Percentiles rank a stretch among this genome's conserved stretches.
phyloP scores from a whole-genome alignment of 1,140 invertebrate species.

The Galleria mellonella region DNA sequence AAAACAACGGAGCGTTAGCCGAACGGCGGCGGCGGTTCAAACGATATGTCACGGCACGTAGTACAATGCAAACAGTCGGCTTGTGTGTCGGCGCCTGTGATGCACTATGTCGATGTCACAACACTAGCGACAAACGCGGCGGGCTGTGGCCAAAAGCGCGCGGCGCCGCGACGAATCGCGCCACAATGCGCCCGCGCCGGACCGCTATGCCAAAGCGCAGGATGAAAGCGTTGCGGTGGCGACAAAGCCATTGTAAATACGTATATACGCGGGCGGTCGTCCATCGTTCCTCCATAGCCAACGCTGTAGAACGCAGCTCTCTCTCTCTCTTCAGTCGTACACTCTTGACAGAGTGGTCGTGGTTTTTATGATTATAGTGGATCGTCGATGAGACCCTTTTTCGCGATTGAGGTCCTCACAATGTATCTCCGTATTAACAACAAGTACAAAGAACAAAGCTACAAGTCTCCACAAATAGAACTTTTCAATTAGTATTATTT shows the following conservation, averaged over 20 bases:
- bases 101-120: slow-evolving; percentile 44
- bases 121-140: slow-evolving; percentile 27
- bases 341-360: no score
- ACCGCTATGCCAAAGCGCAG: slow-evolving; percentile 17
- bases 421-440: no score
- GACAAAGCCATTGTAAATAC: slow-evolving; percentile 49
- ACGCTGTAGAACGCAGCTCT: no score
- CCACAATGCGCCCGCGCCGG: slow-evolving; percentile 30
- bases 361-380: no score
- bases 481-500: no score
- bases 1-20: slow-evolving; percentile 35
- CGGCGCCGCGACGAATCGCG: slow-evolving; percentile 57
- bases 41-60: slow-evolving; percentile 66
- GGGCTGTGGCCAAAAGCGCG: slow-evolving; percentile 11
- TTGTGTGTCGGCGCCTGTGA: slow-evolving; percentile 51
- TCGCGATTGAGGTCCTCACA: no score
- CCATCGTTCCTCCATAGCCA: neutral
- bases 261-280: slow-evolving; percentile 35
- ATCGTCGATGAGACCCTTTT: no score
- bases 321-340: no score
- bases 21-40: slow-evolving; percentile 34
- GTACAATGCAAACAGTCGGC: slow-evolving; percentile 66
- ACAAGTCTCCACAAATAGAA: no score
- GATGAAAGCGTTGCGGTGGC: slow-evolving; percentile 28
- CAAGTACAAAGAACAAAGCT: no score